These are phyloP conservation scores for Pseudomyrmex flavicornis DNA, from an alignment of 1,140 invertebrate genomes.

Conservation along the genomic window DNA sequence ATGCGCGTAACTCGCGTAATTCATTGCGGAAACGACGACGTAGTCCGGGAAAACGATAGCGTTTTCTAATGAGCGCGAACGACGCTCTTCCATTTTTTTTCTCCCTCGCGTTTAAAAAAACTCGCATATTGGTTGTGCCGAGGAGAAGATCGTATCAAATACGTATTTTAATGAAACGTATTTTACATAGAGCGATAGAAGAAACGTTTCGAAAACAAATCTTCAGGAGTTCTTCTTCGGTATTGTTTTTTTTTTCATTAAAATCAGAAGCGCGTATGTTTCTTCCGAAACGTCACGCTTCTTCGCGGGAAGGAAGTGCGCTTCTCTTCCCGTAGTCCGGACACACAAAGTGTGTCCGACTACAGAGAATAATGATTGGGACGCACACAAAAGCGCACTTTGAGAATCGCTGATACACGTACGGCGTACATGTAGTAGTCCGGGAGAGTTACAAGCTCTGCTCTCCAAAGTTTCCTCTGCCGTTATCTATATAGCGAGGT, in stretches of 20 bases:
- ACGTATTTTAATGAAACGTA: background rate
- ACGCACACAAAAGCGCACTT: background rate
- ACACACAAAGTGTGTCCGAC: too few relatives aligned
- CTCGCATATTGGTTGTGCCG: too few relatives aligned
- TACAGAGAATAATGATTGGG: background rate
- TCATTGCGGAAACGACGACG: conserved; percentile 16
- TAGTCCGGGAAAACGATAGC: background rate
- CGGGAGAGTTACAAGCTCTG: background rate
- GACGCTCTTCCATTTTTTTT: too few relatives aligned
- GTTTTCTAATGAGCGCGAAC: background rate
- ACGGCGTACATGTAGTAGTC: background rate
- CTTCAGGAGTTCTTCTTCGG: too few relatives aligned
- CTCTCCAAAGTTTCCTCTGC: conserved; percentile 51
- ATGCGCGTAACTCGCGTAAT: conserved; percentile 36
- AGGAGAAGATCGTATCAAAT: too few relatives aligned
- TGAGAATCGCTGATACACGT: conserved; percentile 43
- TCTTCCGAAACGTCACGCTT: too few relatives aligned
- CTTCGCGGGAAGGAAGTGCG: too few relatives aligned
- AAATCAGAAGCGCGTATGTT: too few relatives aligned
- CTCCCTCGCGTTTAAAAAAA: too few relatives aligned
- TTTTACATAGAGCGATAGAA: background rate
- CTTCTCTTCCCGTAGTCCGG: too few relatives aligned
- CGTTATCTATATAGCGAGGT: background rate
- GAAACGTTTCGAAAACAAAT: too few relatives aligned
- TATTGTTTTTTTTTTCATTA: too few relatives aligned